A percentile compares a stretch with the other conserved stretches of the same genome.
These are phyloP conservation scores for Agriotes lineatus DNA, from an alignment of 2,888 invertebrate species.

Conservation along the genomic window DNA sequence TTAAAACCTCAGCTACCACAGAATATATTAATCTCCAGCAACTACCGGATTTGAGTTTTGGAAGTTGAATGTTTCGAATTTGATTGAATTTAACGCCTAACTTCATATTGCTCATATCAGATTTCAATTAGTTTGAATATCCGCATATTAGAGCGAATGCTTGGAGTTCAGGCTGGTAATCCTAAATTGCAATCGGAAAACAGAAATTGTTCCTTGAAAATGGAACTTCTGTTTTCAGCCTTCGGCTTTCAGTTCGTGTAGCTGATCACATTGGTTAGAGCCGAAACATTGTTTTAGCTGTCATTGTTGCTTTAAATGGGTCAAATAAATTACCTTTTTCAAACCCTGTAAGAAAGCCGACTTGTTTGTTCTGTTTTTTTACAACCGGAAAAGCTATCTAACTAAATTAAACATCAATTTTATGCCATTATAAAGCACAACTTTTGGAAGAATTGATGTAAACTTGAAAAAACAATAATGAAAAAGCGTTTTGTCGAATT, in stretches of 20 bases:
- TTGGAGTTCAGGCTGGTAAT: constrained; percentile 21
- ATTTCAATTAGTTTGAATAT: constrained; percentile 26
- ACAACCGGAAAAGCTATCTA: too few relatives aligned
- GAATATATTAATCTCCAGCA: constrained; percentile 4
- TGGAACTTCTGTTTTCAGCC: neutral
- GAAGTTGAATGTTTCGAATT: constrained; percentile 24
- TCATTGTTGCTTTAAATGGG: too few relatives aligned
- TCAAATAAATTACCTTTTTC: too few relatives aligned
- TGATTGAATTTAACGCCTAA: constrained; percentile 26
- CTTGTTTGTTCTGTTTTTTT: too few relatives aligned
- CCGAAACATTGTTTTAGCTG: too few relatives aligned
- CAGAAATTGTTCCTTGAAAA: constrained; percentile 9
- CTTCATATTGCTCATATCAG: constrained; percentile 27
- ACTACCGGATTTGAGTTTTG: neutral
- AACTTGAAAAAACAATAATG: too few relatives aligned
- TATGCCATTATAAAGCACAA: too few relatives aligned
- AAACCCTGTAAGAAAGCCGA: too few relatives aligned
- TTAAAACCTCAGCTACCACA: neutral
- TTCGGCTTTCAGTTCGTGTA: neutral
- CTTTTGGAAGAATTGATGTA: too few relatives aligned
- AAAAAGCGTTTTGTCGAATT: too few relatives aligned
- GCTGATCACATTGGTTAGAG: too few relatives aligned
- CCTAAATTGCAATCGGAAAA: constrained; percentile 19
- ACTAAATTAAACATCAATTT: too few relatives aligned
- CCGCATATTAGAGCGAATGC: constrained; percentile 17